A percentile compares a stretch with the other conserved stretches of the same genome.
Evolutionary conservation across 2,888 invertebrate genomes (phyloP).

Genomic region (Netelia virgata): DNA sequence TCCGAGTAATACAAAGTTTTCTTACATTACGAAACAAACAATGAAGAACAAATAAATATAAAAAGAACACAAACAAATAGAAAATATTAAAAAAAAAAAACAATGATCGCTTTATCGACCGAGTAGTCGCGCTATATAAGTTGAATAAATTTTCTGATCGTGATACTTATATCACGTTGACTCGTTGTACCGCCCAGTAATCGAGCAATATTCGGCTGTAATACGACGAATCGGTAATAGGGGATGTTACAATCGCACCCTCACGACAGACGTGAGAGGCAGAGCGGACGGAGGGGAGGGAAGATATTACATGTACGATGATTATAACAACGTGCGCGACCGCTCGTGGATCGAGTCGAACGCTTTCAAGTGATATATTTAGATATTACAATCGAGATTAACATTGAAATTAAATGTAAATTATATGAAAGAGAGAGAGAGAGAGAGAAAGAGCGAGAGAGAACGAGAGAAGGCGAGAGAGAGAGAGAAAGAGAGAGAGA

Average conservation of each 20-base stretch:
- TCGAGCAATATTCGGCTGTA: slow-evolving; percentile 41
- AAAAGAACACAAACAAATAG: not conserved
- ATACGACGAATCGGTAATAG: slow-evolving; percentile 65
- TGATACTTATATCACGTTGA: slow-evolving; percentile 32
- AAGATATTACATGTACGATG: slow-evolving; percentile 50
- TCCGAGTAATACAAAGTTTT: slow-evolving; percentile 37
- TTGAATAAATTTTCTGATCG: slow-evolving; percentile 35
- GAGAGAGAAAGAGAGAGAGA: slow-evolving; percentile 53
- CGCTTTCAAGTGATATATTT: slow-evolving; percentile 81
- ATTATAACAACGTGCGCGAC: slow-evolving; percentile 72
- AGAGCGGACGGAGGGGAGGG: not conserved
- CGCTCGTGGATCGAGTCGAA: slow-evolving; percentile 80
- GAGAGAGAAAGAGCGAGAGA: slow-evolving; percentile 24
- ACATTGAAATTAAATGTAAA: slow-evolving; percentile 60
- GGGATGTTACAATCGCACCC: slow-evolving; percentile 70
- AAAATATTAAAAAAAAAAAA: not conserved
- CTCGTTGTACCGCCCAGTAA: slow-evolving; percentile 2
- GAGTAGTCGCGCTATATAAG: slow-evolving; percentile 29
- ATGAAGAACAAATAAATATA: slow-evolving; percentile 11
- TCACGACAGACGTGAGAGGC: slow-evolving; percentile 65
- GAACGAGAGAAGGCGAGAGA: slow-evolving; percentile 10
- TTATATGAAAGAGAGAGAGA: slow-evolving; percentile 48
- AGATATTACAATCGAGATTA: slow-evolving; percentile 75
- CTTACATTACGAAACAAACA: slow-evolving; percentile 27
- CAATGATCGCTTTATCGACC: slow-evolving; percentile 52